These are phyloP conservation scores for Melanogrammus aeglefinus DNA, from an alignment of 2,797 vertebrate species.

Conservation along the genomic window DNA sequence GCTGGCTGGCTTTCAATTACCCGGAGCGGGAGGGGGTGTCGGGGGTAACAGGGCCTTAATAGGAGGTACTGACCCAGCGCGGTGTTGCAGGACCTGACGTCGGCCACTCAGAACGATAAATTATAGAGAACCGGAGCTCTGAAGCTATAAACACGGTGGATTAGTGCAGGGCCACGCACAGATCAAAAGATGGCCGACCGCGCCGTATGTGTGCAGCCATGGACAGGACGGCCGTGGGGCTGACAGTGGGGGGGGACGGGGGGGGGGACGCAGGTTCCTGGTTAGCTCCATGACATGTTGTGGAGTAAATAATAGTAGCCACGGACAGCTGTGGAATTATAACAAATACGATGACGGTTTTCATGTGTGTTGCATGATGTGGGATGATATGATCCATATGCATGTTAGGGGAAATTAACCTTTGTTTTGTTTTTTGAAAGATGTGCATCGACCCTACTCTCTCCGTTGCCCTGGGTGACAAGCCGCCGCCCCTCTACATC, in stretches of 20 bases:
- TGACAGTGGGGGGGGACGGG: constrained; percentile 30
- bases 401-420: not conserved
- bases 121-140: constrained; percentile 65
- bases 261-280: constrained; percentile 21
- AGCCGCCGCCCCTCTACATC: constrained; percentile 95
- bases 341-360: not conserved
- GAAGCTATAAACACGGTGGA: constrained; percentile 51
- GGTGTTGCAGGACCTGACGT: constrained; percentile 59
- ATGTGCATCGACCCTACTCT: constrained; percentile 98
- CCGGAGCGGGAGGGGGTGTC: constrained; percentile 47
- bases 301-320: not conserved
- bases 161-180: constrained; percentile 47
- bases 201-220: constrained; percentile 63
- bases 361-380: not conserved
- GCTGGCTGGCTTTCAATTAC: constrained; percentile 71
- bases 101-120: constrained; percentile 65
- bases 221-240: constrained; percentile 30
- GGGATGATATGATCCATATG: not conserved
- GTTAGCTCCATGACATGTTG: constrained; percentile 6
- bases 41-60: constrained; percentile 56
- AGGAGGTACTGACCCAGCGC: constrained; percentile 68
- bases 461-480: constrained; percentile 96
- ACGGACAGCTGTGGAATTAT: not conserved
- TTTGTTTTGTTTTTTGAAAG: constrained; percentile 63
- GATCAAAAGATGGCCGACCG: constrained; percentile 42